Conservation (phyloP, 2,113 vertebrate species). For the Nannobrachium achirus region DNA sequence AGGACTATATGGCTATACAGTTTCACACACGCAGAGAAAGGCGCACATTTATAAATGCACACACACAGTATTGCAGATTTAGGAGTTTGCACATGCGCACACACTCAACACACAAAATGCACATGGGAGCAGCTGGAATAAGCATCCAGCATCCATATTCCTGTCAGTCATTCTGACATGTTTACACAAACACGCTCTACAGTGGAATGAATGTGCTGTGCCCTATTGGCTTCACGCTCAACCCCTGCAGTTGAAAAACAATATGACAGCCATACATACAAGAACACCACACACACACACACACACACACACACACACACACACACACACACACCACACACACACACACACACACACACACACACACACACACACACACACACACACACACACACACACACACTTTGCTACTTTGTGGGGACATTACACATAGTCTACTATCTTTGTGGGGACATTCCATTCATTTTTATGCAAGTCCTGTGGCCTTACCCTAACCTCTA, state of each 20-base stretch:
- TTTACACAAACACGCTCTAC: conserved; percentile 53
- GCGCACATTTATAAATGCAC: not conserved
- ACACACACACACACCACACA: not conserved
- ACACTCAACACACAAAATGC: not conserved
- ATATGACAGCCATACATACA: too few relatives aligned
- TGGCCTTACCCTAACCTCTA: too few relatives aligned
- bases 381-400: not conserved
- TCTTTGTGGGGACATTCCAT: too few relatives aligned
- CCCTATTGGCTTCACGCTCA: conserved; percentile 13
- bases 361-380: not conserved
- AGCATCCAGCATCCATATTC: conserved; percentile 35
- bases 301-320: not conserved
- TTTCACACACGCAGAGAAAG: too few relatives aligned
- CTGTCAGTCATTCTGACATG: conserved; percentile 48
- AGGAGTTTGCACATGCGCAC: not conserved
- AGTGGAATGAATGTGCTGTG: conserved; percentile 39
- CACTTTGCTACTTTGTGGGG: too few relatives aligned
- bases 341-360: not conserved
- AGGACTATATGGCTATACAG: too few relatives aligned
- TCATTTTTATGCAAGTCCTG: too few relatives aligned
- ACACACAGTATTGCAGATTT: not conserved
- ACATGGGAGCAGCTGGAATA: conserved; percentile 30
- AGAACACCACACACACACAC: not conserved
- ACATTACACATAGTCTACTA: too few relatives aligned
- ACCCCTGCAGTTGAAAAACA: conserved; percentile 18